Conservation (phyloP, 2,888 invertebrate species). For the Cephus pulcher region DNA sequence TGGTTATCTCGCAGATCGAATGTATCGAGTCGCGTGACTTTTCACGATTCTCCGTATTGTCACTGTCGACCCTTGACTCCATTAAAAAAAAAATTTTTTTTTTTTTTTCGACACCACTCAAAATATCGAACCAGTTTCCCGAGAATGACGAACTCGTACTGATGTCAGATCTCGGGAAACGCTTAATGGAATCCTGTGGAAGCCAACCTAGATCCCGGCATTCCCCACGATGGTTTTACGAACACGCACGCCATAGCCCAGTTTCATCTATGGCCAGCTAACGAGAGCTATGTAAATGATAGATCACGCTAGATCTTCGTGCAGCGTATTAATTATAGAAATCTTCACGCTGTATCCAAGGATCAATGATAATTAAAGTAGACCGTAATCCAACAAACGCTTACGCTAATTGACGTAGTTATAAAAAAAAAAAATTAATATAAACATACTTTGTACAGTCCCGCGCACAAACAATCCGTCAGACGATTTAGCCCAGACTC, state of each 20-base stretch:
- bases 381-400: background rate
- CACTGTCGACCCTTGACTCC: background rate
- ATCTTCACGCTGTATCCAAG: background rate
- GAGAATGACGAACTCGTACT: background rate
- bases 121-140: background rate
- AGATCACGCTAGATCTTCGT: background rate
- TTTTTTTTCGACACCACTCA: background rate
- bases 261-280: background rate
- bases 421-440: background rate
- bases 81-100: background rate
- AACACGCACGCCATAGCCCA: background rate
- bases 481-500: background rate
- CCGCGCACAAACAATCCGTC: background rate
- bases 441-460: constrained; percentile 5
- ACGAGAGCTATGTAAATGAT: background rate
- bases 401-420: background rate
- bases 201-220: background rate
- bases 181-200: background rate
- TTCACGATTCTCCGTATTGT: background rate
- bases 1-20: background rate
- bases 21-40: background rate
- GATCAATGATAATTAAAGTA: background rate
- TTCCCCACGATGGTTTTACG: background rate
- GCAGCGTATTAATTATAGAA: background rate
- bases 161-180: background rate